phyloP scores from a whole-genome alignment of 2,888 invertebrate genomes.

The Idaea straminata region DNA sequence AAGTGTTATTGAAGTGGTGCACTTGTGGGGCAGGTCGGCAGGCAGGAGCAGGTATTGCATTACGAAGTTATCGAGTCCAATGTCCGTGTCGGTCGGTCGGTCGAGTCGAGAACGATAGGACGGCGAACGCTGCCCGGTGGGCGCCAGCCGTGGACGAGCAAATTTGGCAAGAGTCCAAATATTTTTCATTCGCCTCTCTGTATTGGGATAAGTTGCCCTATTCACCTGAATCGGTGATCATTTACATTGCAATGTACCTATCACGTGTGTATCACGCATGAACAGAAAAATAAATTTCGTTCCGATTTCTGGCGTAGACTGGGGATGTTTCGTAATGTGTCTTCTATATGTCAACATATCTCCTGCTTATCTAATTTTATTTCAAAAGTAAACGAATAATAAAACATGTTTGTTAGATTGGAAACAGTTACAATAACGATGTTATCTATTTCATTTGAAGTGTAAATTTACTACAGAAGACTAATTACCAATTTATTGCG shows the following conservation, averaged over 20 bases:
- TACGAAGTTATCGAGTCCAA: constrained; percentile 55
- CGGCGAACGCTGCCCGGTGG: constrained; percentile 27
- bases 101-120: constrained; percentile 29
- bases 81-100: constrained; percentile 41
- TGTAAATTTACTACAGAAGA: not conserved
- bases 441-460: not conserved
- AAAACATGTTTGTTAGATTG: not conserved
- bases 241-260: constrained; percentile 25
- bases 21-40: constrained; percentile 41
- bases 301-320: not conserved
- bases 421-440: not conserved
- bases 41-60: constrained; percentile 44
- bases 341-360: not conserved
- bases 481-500: not conserved
- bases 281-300: not conserved
- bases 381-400: not conserved
- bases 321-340: not conserved
- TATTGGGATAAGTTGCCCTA: constrained; percentile 68
- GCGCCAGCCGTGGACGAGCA: constrained; percentile 55
- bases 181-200: constrained; percentile 67
- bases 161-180: constrained; percentile 68
- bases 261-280: not conserved
- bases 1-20: constrained; percentile 36
- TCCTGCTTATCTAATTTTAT: not conserved
- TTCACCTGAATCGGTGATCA: constrained; percentile 70